phyloP scores from a whole-genome alignment of 2,797 vertebrate species.

The Notolepis coatsorum region DNA sequence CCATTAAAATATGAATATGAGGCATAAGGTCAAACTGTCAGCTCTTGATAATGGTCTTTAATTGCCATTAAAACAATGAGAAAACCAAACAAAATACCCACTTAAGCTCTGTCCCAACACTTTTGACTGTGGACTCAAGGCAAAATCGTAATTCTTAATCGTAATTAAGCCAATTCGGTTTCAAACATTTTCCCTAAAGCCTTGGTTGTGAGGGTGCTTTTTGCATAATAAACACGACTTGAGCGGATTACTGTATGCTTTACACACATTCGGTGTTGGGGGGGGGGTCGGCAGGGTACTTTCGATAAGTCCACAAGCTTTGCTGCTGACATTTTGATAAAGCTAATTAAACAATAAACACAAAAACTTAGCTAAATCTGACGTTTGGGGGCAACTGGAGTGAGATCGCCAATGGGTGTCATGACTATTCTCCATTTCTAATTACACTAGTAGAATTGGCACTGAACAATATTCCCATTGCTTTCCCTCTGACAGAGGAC shows the following conservation, averaged over 20 bases:
- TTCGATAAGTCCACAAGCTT: slow-evolving; percentile 58
- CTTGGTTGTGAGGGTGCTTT: slow-evolving; percentile 41
- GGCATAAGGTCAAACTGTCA: background rate
- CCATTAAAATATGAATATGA: background rate
- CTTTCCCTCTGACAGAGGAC: background rate
- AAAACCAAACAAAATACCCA: background rate
- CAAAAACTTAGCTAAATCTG: too few relatives aligned
- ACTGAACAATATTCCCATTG: slow-evolving; percentile 30
- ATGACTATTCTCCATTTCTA: too few relatives aligned
- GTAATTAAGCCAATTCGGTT: slow-evolving; percentile 29
- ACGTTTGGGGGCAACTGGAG: too few relatives aligned
- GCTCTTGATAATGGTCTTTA: background rate
- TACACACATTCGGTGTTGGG: slow-evolving; percentile 42
- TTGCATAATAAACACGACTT: slow-evolving; percentile 56
- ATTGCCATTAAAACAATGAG: background rate
- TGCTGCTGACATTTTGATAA: slow-evolving; percentile 67
- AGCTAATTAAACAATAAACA: too few relatives aligned
- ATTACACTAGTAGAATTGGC: too few relatives aligned
- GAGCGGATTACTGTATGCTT: slow-evolving; percentile 47
- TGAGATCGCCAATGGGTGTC: too few relatives aligned
- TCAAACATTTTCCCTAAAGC: slow-evolving; percentile 49
- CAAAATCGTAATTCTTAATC: slow-evolving; percentile 35
- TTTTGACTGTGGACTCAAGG: background rate
- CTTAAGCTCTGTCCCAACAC: background rate
- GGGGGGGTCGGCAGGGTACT: slow-evolving; percentile 46